Evolutionary conservation across 2,113 vertebrate species (phyloP).

Genomic region (Tretioscincus oriximinensis): DNA sequence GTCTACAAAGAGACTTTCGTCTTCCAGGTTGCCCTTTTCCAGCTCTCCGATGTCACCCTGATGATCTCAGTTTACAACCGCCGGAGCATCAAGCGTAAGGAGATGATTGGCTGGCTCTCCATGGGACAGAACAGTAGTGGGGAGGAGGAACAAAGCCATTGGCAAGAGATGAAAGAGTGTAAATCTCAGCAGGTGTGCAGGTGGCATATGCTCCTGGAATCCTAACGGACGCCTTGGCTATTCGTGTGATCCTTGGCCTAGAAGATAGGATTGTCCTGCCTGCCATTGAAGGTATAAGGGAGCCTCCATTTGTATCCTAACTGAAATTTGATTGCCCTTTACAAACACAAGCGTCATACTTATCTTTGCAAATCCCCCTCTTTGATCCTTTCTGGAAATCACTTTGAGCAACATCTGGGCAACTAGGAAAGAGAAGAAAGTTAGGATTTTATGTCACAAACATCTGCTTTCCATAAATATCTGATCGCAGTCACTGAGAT

Average conservation of each 20-base stretch:
- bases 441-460: neutral
- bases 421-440: neutral
- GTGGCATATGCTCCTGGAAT: constrained; percentile 90
- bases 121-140: constrained; percentile 94
- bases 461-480: neutral
- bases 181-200: constrained; percentile 86
- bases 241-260: neutral
- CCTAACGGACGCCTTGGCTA: constrained; percentile 62
- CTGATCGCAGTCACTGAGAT: neutral
- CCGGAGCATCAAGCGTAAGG: constrained; percentile 92
- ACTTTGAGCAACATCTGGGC: neutral
- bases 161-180: constrained; percentile 91
- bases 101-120: constrained; percentile 95
- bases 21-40: constrained; percentile 96
- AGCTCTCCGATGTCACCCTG: constrained; percentile 93
- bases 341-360: neutral
- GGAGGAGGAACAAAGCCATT: constrained; percentile 89
- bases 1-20: constrained; percentile 97
- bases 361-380: neutral
- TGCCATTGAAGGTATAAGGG: neutral
- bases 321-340: neutral
- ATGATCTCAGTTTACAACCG: constrained; percentile 91
- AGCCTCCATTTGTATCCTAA: neutral
- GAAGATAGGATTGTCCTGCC: neutral
- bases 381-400: neutral